Evolutionary conservation across 2,797 vertebrate genomes (phyloP), one percentile per base, ranked within the genome.

Genomic region (Tiaroga cobitis): DNA sequence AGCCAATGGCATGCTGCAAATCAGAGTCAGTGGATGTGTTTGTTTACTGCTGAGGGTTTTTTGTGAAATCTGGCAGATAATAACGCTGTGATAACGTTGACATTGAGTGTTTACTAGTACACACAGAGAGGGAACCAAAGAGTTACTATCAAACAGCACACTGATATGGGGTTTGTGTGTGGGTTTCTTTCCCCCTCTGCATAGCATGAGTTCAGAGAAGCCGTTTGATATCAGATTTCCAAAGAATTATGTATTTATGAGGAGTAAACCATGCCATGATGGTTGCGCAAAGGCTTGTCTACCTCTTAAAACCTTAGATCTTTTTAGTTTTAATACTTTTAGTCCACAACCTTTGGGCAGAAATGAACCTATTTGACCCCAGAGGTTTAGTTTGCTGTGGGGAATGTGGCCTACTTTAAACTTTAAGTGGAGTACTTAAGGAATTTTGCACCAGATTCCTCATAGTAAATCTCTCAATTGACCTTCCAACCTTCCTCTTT

Each of bases 381-480:
- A 21, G 21, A 19, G 13, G 26, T 32, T 18, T 21, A 34, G 43
- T 8, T 43, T 24, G 26, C 26, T 49, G 16, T 18, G 9, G 39
- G 24, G 76, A 61, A 37, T 39, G 32, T 59, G 84, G 26, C 61
- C 61, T 63, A 32, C 56, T 87, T 77, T 65, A 51, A 70, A n/a
- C 65, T 77, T 41, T 78, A 77, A 68, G 84, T 54, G 82, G 59
- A 87, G 83, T 68, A 59, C 72, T 85, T 82, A 81, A 67, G 88
- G 84, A 88, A 70, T 84, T 89, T 88, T 80, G 77, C 81, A 80
- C 32, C 9, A 43, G 81, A 75, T 82, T 70, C 84, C 72, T 63
- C 32, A 7, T 70, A 37, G 8, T 74, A 89, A 90, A 84, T 70
- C 34, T 37, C 26, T 91, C 74, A 37, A 85, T 68, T 87, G 82